Percentiles rank a stretch among this genome's conserved stretches.
These are phyloP conservation scores for Heliconius hortense DNA, from an alignment of 2,888 invertebrate species.

Conservation along the genomic window DNA sequence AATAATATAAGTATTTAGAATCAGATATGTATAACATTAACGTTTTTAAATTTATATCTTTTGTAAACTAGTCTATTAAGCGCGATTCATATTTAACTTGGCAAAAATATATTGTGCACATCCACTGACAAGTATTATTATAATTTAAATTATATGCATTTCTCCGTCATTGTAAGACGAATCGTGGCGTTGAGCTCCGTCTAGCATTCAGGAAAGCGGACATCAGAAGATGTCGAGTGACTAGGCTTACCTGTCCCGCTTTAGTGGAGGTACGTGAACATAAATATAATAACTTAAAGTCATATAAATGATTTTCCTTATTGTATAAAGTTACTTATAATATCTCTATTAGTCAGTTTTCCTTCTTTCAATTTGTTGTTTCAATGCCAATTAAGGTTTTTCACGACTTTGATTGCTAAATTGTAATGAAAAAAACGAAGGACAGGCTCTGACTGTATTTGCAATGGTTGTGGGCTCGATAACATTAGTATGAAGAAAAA, in stretches of 20 bases:
- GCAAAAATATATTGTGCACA: too few relatives aligned
- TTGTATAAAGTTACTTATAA: not conserved
- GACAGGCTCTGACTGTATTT: not conserved
- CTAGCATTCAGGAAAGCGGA: not conserved
- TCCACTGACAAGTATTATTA: too few relatives aligned
- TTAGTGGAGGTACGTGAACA: not conserved
- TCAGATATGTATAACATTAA: too few relatives aligned
- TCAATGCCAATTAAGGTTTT: constrained; percentile 7
- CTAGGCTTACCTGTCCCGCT: too few relatives aligned
- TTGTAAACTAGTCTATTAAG: too few relatives aligned
- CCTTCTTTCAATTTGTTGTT: not conserved
- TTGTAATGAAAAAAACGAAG: not conserved
- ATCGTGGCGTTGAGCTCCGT: too few relatives aligned
- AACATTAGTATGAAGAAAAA: not conserved
- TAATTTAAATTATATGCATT: too few relatives aligned
- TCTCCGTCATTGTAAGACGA: too few relatives aligned
- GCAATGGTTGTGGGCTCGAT: not conserved
- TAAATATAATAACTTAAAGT: not conserved
- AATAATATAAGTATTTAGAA: too few relatives aligned
- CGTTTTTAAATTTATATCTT: too few relatives aligned
- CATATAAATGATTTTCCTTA: not conserved
- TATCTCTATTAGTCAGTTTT: constrained; percentile 15
- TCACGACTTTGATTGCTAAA: not conserved
- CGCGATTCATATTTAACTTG: too few relatives aligned
- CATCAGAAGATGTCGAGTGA: not conserved